Percentiles rank a stretch among this genome's conserved stretches.
Evolutionary conservation across 2,113 vertebrate species (phyloP).

Genomic region (Planiliza haematocheilus): DNA sequence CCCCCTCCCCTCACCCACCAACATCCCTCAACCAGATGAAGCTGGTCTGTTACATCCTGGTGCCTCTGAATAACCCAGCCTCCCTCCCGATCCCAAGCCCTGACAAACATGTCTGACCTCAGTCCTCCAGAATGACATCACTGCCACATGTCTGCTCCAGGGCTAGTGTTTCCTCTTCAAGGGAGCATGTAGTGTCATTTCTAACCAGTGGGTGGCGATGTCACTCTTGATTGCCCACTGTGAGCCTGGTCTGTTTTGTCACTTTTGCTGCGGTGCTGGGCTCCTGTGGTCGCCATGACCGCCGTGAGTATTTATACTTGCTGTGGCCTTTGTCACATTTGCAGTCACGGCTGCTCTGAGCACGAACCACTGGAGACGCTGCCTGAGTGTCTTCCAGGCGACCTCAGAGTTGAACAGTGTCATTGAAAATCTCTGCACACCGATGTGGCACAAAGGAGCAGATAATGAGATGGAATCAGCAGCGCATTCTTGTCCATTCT

Average conservation of each 20-base stretch:
- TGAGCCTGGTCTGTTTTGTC: conserved; percentile 37
- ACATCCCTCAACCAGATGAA: conserved; percentile 25
- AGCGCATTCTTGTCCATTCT: conserved; percentile 19
- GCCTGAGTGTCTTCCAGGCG: conserved; percentile 31
- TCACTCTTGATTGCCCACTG: conserved; percentile 41
- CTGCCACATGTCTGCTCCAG: conserved; percentile 15
- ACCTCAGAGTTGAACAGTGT: conserved; percentile 51
- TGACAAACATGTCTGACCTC: conserved; percentile 57
- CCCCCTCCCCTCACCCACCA: neutral
- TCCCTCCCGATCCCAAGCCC: conserved; percentile 1
- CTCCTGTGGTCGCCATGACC: conserved; percentile 48
- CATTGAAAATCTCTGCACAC: conserved; percentile 29
- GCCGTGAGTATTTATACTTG: conserved; percentile 65
- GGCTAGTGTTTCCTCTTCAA: neutral
- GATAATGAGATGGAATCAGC: conserved; percentile 55
- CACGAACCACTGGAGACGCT: conserved; percentile 28
- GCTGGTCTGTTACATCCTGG: conserved; percentile 33
- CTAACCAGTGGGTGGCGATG: conserved; percentile 66
- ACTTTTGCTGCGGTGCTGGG: conserved; percentile 19
- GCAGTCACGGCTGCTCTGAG: conserved; percentile 36
- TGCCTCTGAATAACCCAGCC: conserved; percentile 48
- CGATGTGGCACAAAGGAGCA: conserved; percentile 16
- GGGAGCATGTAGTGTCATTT: conserved; percentile 27
- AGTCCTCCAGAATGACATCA: conserved; percentile 49
- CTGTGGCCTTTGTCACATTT: conserved; percentile 62